Conservation (phyloP, 2,113 vertebrate genomes). For the Accipiter virgatus region DNA sequence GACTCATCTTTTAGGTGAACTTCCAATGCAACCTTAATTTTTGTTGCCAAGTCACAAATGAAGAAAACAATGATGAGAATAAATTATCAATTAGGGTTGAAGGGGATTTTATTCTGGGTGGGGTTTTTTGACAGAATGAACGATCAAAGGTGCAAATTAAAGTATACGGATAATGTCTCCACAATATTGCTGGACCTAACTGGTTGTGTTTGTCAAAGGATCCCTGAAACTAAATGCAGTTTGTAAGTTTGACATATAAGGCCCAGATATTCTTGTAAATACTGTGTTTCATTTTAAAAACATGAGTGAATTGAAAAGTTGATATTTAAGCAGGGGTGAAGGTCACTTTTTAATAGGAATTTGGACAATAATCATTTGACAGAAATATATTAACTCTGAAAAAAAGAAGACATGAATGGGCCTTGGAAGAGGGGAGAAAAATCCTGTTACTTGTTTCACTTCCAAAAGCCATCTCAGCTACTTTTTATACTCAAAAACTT, state of each 20-base stretch:
- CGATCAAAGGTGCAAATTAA: not conserved
- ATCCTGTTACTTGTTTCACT: not conserved
- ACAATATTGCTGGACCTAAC: not conserved
- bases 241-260: conserved; percentile 21
- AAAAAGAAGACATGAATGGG: not conserved
- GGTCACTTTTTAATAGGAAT: conserved; percentile 18
- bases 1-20: not conserved
- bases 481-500: not conserved
- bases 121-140: not conserved
- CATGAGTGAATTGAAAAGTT: conserved; percentile 40
- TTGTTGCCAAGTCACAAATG: not conserved
- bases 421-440: not conserved
- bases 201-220: not conserved
- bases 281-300: conserved; percentile 25
- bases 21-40: not conserved
- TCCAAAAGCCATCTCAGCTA: not conserved
- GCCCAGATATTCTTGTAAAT: conserved; percentile 12
- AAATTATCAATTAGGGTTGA: not conserved
- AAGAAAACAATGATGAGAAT: not conserved
- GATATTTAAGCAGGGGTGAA: conserved; percentile 44
- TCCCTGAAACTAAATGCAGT: conserved; percentile 32
- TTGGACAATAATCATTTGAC: not conserved
- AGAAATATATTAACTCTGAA: not conserved
- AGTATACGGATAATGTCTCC: not conserved
- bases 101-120: rapidly evolving